A percentile compares a stretch with the other conserved stretches of the same genome.
phyloP scores from a whole-genome alignment of 2,113 vertebrate genomes.

The Pterocles burchelli region DNA sequence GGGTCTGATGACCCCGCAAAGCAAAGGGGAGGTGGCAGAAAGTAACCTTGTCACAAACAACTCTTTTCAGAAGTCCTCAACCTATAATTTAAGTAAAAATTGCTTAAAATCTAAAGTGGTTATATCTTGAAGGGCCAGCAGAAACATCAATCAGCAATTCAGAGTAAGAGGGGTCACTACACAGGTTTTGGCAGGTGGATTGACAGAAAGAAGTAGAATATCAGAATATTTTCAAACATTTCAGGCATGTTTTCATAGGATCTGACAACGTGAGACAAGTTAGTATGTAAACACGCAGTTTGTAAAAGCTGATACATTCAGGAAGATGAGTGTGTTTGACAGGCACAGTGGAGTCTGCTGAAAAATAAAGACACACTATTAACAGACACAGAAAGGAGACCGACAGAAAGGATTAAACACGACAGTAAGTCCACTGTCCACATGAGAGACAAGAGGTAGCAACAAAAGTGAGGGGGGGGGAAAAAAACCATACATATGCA shows the following conservation, averaged over 20 bases:
- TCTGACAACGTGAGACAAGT: neutral
- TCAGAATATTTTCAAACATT: neutral
- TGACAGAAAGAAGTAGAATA: neutral
- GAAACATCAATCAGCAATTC: neutral
- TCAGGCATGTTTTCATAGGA: neutral
- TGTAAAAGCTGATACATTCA: neutral
- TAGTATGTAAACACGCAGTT: neutral
- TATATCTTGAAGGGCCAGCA: neutral
- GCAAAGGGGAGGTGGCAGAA: neutral
- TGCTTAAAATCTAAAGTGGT: neutral
- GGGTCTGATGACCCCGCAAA: neutral
- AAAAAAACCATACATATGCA: neutral
- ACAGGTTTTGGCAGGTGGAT: neutral
- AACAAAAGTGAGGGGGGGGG: neutral
- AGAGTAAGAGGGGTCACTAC: neutral
- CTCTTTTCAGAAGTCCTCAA: neutral
- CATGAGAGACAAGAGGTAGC: neutral
- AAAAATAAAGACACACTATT: neutral
- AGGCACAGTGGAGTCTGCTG: neutral
- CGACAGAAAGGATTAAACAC: neutral
- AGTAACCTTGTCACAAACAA: neutral
- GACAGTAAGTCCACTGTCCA: neutral
- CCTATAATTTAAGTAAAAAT: neutral
- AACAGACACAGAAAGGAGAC: neutral
- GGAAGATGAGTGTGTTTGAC: neutral